Evolutionary conservation across 1,140 invertebrate genomes (phyloP), one percentile per base, ranked within the genome.

Genomic region (Lethrus apterus): DNA sequence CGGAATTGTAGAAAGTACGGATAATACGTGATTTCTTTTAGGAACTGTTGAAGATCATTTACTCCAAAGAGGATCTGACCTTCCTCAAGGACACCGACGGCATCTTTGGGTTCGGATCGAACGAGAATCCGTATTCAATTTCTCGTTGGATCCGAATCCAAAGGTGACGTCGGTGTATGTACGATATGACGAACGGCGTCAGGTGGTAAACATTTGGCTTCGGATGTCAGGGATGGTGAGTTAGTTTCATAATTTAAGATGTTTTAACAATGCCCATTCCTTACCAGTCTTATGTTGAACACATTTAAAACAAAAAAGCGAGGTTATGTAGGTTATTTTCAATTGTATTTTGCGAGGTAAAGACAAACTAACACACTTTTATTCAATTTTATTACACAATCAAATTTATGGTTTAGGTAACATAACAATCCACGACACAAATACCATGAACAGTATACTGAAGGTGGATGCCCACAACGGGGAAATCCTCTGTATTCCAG

Each of bases 381-480:
- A n/a, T n/a, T n/a, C n/a, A n/a, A n/a, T n/a, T n/a, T n/a, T n/a
- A n/a, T n/a, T n/a, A n/a, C n/a, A n/a, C n/a, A n/a, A n/a, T n/a
- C n/a, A n/a, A n/a, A n/a, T n/a, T n/a, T n/a, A n/a, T n/a, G n/a
- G n/a, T 43, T 67, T 62, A 23, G 81, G 81, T 30, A 84, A 86
- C 61, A 81, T 79, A 51, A 83, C 90, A 60, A 84, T 98, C 32
- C 89, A 92, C 67, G 83, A 87, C 49, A 68, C 92, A 8, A 64
- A 73, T 13, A 75, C 71, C 15, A 70, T 84, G 50, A 70, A 76
- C 43, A 80, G 91, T 62, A 60, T 91, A 13, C 85, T 80, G 63
- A 80, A 83, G 57, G 88, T 98, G 46, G 93, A 98, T 72, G 94
- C 95, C 1, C 95, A 98, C 64, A 92, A 99, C 63, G 87, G 89